Evolutionary conservation across 92 coral and sea anemone species (phyloP), one percentile per base, ranked within the genome.

Genomic region (Meandrina meandrites): DNA sequence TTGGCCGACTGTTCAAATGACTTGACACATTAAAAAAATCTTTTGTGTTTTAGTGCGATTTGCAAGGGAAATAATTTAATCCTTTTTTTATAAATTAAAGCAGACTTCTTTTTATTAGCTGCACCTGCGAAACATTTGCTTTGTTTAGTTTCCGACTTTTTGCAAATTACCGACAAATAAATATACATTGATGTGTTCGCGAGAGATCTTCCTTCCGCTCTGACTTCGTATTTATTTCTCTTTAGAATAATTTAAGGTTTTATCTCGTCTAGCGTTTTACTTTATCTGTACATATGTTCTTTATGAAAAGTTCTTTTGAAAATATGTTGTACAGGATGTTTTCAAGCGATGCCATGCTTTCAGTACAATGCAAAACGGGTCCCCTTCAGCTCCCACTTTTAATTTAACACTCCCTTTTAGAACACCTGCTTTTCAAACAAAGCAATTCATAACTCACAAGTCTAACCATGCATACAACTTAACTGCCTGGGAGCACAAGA

Each of bases 351-450:
- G 6, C 40, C 78, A 31, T 45, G 78, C 76, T 70, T 51, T 69
- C 47, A 82, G 19, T 12, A 82, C 67, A 82, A 70, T 82, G n/a
- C 78, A 5, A 81, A 82, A 48, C 78, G 67, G 66, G 78, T 82
- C 15, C 78, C 74, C 48, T 69, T 69, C 12, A 19, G 15, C 11
- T 70, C 4, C 1, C 70, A n/a, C 7, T 80, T 19, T 48, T 50
- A 22, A 36, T 19, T 48, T 50, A 22, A 36, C 69, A 36, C 40
- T n/a, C 30, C 5, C 50, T 22, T 80, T 8, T 78, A 35, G 19
- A 60, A 66, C 72, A 81, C 54, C 84, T 80, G 84, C 37, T 51
- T 30, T 68, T 57, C 18, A 28, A 57, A 81, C 58, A 36, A 81
- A 68, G 30, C 56, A 66, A 24, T 18, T 42, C 51, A 21, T n/a